A percentile compares a stretch with the other conserved stretches of the same genome.
These are phyloP conservation scores for Stichopus horrens DNA, from an alignment of 53 echinoderm and acorn worm genomes.

Conservation along the genomic window DNA sequence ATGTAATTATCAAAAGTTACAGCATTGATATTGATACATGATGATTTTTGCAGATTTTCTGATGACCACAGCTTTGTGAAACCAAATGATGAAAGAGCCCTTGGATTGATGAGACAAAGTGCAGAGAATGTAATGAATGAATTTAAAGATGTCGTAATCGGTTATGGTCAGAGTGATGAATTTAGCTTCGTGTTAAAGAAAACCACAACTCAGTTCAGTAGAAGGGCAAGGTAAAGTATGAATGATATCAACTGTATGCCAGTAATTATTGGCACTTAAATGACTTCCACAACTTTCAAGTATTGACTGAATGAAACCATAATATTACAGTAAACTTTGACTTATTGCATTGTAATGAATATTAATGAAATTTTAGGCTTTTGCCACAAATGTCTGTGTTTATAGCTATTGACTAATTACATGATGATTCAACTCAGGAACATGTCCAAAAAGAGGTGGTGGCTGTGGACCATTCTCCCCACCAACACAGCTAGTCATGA, in stretches of 20 bases:
- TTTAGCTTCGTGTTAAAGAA: constrained; percentile 90
- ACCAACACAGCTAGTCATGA: no score
- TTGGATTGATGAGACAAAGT: constrained; percentile 69
- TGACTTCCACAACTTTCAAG: no score
- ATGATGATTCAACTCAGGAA: no score
- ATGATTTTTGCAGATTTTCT: constrained; percentile 67
- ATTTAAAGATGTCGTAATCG: constrained; percentile 85
- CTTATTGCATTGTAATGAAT: no score
- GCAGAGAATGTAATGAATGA: constrained; percentile 83
- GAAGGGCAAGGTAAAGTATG: constrained; percentile 75
- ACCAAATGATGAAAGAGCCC: constrained; percentile 79
- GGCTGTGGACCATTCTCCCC: no score
- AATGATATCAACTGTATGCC: neutral
- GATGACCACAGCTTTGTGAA: constrained; percentile 84
- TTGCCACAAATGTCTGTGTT: no score
- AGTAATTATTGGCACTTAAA: no score
- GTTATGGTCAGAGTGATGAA: constrained; percentile 95
- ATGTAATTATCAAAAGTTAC: neutral
- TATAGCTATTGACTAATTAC: no score
- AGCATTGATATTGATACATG: neutral
- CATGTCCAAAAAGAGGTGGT: no score
- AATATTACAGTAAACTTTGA: no score
- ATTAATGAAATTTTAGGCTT: no score
- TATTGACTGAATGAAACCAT: no score
- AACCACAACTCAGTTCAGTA: constrained; percentile 82